Percentiles rank a stretch among this genome's conserved stretches.
These are phyloP conservation scores for Enteromius anoplus DNA, from an alignment of 2,797 vertebrate genomes.

Conservation along the genomic window DNA sequence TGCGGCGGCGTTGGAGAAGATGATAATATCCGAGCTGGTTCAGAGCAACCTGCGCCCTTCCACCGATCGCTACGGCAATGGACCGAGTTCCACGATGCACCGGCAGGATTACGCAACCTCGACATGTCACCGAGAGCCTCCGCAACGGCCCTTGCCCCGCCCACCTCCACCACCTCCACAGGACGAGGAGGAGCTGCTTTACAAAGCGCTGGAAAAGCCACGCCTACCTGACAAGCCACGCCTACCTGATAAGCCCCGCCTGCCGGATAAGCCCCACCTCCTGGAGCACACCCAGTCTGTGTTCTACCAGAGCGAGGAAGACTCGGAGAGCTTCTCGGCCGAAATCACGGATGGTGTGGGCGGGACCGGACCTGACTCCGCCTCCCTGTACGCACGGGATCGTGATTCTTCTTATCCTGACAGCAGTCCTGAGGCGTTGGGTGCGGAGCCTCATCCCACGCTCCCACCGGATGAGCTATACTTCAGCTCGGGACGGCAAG, in stretches of 20 bases:
- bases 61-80: constrained; percentile 74
- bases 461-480: constrained; percentile 83
- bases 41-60: constrained; percentile 87
- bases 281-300: constrained; percentile 84
- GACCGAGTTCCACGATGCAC: constrained; percentile 3
- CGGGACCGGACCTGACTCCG: constrained; percentile 69
- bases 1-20: constrained; percentile 89
- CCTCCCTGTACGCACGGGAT: constrained; percentile 73
- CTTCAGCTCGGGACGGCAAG: constrained; percentile 88
- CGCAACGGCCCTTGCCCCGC: constrained; percentile 76
- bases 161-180: constrained; percentile 79
- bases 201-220: constrained; percentile 89
- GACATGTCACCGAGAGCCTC: constrained; percentile 57
- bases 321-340: constrained; percentile 86
- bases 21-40: constrained; percentile 95
- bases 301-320: constrained; percentile 88
- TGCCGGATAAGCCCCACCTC: constrained; percentile 63
- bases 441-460: constrained; percentile 74
- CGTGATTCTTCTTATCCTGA: constrained; percentile 84
- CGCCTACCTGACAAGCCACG: constrained; percentile 59
- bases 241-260: constrained; percentile 55
- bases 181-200: constrained; percentile 83
- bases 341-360: constrained; percentile 72
- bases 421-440: constrained; percentile 88
- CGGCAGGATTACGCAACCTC: constrained; percentile 40